A percentile compares a stretch with the other conserved stretches of the same genome.
phyloP scores from a whole-genome alignment of 2,888 invertebrate genomes.

The Clostera curtula region DNA sequence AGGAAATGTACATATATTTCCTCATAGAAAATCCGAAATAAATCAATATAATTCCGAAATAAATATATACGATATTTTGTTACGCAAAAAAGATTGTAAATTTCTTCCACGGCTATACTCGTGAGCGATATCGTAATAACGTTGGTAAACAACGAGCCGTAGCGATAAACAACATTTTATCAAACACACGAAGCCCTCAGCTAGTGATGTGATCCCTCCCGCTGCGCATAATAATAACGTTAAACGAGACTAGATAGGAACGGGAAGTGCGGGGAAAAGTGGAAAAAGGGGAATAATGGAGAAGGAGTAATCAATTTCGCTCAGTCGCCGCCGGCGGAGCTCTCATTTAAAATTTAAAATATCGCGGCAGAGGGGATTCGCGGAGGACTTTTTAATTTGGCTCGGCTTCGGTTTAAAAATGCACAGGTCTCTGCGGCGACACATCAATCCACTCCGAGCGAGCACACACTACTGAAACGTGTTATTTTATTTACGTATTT shows the following conservation, averaged over 20 bases:
- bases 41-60: no score
- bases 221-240: constrained; percentile 61
- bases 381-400: constrained; percentile 72
- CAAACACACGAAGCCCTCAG: constrained; percentile 18
- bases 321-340: constrained; percentile 65
- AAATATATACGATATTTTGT: no score
- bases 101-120: no score
- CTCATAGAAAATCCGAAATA: no score
- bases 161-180: background rate
- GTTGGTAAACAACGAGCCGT: background rate
- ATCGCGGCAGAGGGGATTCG: constrained; percentile 56
- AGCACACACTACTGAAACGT: constrained; percentile 42
- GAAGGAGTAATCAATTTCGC: constrained; percentile 74
- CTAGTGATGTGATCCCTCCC: constrained; percentile 18
- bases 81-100: no score
- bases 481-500: constrained; percentile 31
- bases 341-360: constrained; percentile 73
- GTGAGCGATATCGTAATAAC: no score
- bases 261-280: constrained; percentile 57
- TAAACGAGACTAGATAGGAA: constrained; percentile 63
- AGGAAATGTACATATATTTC: no score
- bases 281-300: constrained; percentile 72
- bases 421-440: constrained; percentile 66
- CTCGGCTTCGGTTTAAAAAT: constrained; percentile 66
- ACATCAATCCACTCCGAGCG: constrained; percentile 68